Base-by-base conservation (phyloP, 2,113 vertebrate genomes). In the Sciurus niger region DNA sequence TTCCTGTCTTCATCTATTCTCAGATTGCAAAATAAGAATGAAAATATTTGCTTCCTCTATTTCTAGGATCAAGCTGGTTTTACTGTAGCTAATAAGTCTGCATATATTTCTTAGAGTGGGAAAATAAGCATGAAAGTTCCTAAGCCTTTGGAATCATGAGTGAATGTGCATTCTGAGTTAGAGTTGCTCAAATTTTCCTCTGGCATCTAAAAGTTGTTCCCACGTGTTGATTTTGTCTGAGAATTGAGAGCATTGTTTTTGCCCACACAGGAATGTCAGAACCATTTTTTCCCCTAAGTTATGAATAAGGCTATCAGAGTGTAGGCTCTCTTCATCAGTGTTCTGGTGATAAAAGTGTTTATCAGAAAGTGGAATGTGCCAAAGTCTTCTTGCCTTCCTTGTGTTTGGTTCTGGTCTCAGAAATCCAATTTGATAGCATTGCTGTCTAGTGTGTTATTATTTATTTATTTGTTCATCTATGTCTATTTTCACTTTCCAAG, bases 201-300 rank as follows among this genome's bases (percentile, higher is more conserved):
- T 91, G 95, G 92, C 90, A 77, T 96, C 94, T 94, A 60, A 87
- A 68, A 70, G 84, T 72, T 37, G 43, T 97, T 96, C 95, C 98
- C 97, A 97, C 84, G 4, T 97, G 96, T 95, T 78, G 93, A 85
- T 93, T 90, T 94, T 88, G 95, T 43, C 80, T 95, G 84, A 97
- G 97, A 98, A 98, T 93, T 24, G 72, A 97, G 83, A 55, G 77
- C 88, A 95, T 96, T 98, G 96, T 98, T 98, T 80, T 89, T 96
- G 92, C 90, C 96, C 88, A 97, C 96, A 72, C 82, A 92, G 90
- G 93, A 93, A 97, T 98, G 93, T 93, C 68, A 84, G 84, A 67
- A 25, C 87, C 63, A 51, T 93, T 95, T 94, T 77, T 68, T 78
- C 40, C 48, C 20, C 76, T 95, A 85, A 43, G 14, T 73, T 83